phyloP scores from a whole-genome alignment of 2,888 invertebrate species.

The Dorcus parallelipipedus region DNA sequence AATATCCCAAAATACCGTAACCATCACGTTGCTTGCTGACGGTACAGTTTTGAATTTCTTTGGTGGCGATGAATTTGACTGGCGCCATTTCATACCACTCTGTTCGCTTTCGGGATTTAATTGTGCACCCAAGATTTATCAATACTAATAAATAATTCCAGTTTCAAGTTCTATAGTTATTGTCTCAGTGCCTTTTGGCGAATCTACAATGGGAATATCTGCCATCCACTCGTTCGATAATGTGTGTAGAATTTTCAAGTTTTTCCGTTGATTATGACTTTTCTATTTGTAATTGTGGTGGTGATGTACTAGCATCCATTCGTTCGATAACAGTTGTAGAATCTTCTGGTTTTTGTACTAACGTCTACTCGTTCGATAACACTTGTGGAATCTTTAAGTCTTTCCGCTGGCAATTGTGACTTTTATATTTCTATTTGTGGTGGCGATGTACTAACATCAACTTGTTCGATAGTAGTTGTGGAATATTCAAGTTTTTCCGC shows the following conservation, averaged over 20 bases:
- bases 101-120: too few species aligned
- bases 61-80: too few species aligned
- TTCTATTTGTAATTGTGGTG: background rate
- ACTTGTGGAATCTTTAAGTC: background rate
- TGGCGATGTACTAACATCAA: background rate
- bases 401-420: background rate
- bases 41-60: too few species aligned
- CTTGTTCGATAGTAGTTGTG: background rate
- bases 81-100: too few species aligned
- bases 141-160: too few species aligned
- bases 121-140: too few species aligned
- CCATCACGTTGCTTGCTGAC: too few species aligned
- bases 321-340: background rate
- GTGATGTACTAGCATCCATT: background rate
- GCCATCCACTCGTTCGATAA: background rate
- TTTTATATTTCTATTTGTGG: background rate
- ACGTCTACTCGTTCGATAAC: background rate
- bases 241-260: background rate
- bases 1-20: too few species aligned
- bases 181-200: too few species aligned
- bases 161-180: too few species aligned
- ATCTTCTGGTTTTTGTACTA: background rate
- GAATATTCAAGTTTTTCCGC: too few species aligned
- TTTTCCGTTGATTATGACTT: background rate
- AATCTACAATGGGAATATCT: too few species aligned